phyloP scores from a whole-genome alignment of 2,888 invertebrate species.

The Gryllus longicercus region DNA sequence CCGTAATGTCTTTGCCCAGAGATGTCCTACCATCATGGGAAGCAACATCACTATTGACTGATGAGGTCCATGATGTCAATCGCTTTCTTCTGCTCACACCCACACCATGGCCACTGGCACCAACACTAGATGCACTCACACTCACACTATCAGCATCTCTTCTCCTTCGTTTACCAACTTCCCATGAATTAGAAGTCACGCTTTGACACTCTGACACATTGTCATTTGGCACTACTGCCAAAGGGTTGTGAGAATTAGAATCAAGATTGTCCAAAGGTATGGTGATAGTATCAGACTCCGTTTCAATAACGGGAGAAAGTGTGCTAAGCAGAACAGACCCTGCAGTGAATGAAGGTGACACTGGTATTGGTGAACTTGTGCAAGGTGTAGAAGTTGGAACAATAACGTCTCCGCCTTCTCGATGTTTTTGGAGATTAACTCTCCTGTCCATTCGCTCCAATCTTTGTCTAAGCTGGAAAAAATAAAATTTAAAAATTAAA shows the following conservation, averaged over 20 bases:
- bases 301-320: slow-evolving; percentile 21
- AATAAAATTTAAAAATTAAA: no score
- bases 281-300: slow-evolving; percentile 21
- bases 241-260: slow-evolving; percentile 7
- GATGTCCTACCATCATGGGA: slow-evolving; percentile 29
- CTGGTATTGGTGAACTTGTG: slow-evolving; percentile 24
- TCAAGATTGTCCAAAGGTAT: slow-evolving; percentile 25
- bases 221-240: slow-evolving; percentile 21
- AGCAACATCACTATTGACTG: slow-evolving; percentile 28
- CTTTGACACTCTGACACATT: slow-evolving; percentile 3
- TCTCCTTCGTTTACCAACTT: slow-evolving; percentile 26
- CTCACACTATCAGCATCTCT: neutral
- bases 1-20: slow-evolving; percentile 25
- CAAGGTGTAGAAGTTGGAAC: slow-evolving; percentile 24
- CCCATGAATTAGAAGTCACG: slow-evolving; percentile 25
- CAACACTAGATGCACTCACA: slow-evolving; percentile 7
- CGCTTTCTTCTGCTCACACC: slow-evolving; percentile 27
- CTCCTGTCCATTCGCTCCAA: slow-evolving; percentile 66
- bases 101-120: neutral
- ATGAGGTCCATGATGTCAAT: slow-evolving; percentile 35
- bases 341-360: slow-evolving; percentile 21
- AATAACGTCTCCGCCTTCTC: slow-evolving; percentile 34
- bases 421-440: slow-evolving; percentile 49
- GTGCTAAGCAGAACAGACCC: slow-evolving; percentile 20
- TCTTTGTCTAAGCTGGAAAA: slow-evolving; percentile 58